Conservation (phyloP, 2,113 vertebrate genomes). For the Dipodomys stephensi region DNA sequence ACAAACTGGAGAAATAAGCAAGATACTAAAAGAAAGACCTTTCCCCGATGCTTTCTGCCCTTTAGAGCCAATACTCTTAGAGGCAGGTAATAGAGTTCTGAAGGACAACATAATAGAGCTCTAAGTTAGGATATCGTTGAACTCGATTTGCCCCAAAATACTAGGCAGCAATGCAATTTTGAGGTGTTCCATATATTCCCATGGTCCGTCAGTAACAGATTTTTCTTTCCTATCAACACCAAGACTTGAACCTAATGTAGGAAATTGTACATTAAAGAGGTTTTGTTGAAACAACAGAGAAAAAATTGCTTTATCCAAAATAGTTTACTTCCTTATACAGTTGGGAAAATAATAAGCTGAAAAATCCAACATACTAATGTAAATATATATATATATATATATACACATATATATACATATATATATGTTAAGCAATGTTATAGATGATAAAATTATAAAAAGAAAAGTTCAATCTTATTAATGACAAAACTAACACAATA, state of each 20-base stretch:
- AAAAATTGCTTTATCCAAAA: conserved; percentile 66
- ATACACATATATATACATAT: too few species aligned
- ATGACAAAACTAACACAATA: not conserved
- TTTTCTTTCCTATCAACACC: conserved; percentile 66
- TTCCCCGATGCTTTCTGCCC: conserved; percentile 49
- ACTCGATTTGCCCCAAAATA: conserved; percentile 67
- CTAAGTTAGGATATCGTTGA: conserved; percentile 65
- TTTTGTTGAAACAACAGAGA: not conserved
- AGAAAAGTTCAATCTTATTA: not conserved
- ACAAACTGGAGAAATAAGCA: conserved; percentile 40
- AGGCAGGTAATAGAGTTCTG: conserved; percentile 70
- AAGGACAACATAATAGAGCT: conserved; percentile 44
- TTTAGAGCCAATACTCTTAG: conserved; percentile 62
- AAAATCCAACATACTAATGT: not conserved
- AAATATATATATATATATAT: not conserved
- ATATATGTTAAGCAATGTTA: not conserved
- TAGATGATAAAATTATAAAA: not conserved
- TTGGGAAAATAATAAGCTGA: not conserved
- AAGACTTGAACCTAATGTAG: conserved; percentile 42
- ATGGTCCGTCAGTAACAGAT: not conserved
- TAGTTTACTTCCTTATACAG: conserved; percentile 56
- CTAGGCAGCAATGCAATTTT: conserved; percentile 69
- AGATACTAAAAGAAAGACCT: conserved; percentile 37
- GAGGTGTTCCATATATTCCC: conserved; percentile 41
- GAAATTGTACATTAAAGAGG: conserved; percentile 71